phyloP scores from a whole-genome alignment of 2,113 vertebrate species.

The Poeciliopsis retropinna region DNA sequence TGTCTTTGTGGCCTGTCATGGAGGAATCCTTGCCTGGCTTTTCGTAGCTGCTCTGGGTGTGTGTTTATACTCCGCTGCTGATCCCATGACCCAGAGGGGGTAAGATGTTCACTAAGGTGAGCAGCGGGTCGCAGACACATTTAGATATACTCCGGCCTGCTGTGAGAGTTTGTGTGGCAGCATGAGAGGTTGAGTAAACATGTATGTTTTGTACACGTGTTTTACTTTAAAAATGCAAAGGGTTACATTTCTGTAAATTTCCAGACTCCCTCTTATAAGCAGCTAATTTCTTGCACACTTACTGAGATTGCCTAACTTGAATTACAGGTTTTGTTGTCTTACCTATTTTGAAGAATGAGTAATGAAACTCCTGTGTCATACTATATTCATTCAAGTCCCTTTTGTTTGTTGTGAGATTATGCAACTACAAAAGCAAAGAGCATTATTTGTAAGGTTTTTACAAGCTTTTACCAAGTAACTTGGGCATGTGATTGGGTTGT shows the following conservation, averaged over 20 bases:
- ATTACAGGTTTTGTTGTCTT: background rate
- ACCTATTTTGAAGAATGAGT: background rate
- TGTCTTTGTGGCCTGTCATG: conserved; percentile 49
- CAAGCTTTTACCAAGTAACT: background rate
- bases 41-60: conserved; percentile 59
- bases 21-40: conserved; percentile 64
- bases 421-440: background rate
- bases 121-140: conserved; percentile 62
- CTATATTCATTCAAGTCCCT: background rate
- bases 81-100: conserved; percentile 70
- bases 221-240: conserved; percentile 29
- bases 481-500: background rate
- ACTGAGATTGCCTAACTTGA: background rate
- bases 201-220: conserved; percentile 21
- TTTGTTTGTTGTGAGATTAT: background rate
- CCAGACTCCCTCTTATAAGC: background rate
- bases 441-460: background rate
- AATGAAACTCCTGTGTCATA: background rate
- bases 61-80: conserved; percentile 72
- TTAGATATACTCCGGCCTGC: conserved; percentile 60
- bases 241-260: background rate
- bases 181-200: conserved; percentile 29
- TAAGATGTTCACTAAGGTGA: conserved; percentile 55
- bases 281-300: background rate
- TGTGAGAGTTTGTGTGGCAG: conserved; percentile 25